These are phyloP conservation scores for Ethmia dodecea DNA, from an alignment of 2,888 invertebrate genomes.

Conservation along the genomic window DNA sequence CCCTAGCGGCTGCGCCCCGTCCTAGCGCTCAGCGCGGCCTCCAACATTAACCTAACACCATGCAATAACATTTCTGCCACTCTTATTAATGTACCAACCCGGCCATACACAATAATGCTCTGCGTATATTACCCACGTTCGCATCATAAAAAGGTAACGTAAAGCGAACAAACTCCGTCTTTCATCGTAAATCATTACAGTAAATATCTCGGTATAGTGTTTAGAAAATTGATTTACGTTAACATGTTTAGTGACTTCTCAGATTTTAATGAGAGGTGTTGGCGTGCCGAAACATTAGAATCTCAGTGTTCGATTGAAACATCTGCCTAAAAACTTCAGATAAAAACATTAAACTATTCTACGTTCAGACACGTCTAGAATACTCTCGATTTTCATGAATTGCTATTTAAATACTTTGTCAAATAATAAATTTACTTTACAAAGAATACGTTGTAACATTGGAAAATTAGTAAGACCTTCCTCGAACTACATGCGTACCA, in stretches of 20 bases:
- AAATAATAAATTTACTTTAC: too few relatives aligned
- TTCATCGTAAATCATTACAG: constrained; percentile 49
- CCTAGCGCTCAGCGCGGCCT: constrained; percentile 32
- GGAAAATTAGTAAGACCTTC: too few relatives aligned
- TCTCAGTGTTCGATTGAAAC: too few relatives aligned
- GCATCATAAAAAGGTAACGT: constrained; percentile 31
- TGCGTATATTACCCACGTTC: constrained; percentile 28
- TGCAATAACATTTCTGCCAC: constrained; percentile 62
- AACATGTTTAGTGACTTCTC: constrained; percentile 54
- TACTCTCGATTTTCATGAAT: too few relatives aligned
- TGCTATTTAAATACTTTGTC: too few relatives aligned
- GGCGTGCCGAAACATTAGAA: too few relatives aligned
- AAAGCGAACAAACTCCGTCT: constrained; percentile 38
- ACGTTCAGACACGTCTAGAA: too few relatives aligned
- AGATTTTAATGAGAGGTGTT: constrained; percentile 37
- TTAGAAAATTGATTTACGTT: constrained; percentile 63
- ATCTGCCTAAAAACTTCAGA: too few relatives aligned
- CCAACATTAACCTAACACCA: constrained; percentile 57
- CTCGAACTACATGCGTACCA: too few relatives aligned
- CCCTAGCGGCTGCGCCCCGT: constrained; percentile 27
- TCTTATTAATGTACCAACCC: constrained; percentile 47
- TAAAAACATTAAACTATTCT: too few relatives aligned
- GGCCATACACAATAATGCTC: constrained; percentile 35
- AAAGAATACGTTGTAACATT: too few relatives aligned
- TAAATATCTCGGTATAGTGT: constrained; percentile 52